phyloP scores from a whole-genome alignment of 2,888 invertebrate species.

The Cotesia congregata region DNA sequence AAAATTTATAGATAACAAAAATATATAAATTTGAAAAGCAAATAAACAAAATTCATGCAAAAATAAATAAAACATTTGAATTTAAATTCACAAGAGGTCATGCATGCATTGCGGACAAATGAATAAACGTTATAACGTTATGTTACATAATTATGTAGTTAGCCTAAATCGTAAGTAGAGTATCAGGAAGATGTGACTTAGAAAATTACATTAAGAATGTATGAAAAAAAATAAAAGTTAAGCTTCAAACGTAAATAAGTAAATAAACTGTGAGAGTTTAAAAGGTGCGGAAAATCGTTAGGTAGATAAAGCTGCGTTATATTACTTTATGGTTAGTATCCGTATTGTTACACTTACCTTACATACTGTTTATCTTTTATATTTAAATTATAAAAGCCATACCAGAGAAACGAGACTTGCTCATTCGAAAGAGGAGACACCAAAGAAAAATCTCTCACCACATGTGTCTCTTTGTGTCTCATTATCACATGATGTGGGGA shows the following conservation, averaged over 20 bases:
- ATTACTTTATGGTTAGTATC: slow-evolving; percentile 12
- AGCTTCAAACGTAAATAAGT: slow-evolving; percentile 1
- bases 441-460: slow-evolving; percentile 13
- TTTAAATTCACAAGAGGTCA: background rate
- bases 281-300: slow-evolving; percentile 16
- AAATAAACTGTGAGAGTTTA: slow-evolving; percentile 3
- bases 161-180: background rate
- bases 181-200: background rate
- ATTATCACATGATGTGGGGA: slow-evolving; percentile 23
- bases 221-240: background rate
- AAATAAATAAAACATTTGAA: background rate
- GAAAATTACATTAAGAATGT: background rate
- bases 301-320: slow-evolving; percentile 1
- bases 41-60: background rate
- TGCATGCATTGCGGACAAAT: background rate
- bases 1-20: background rate
- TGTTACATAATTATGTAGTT: background rate
- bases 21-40: background rate
- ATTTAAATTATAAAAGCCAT: background rate
- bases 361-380: background rate
- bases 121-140: background rate
- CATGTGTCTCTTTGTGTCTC: slow-evolving; percentile 34
- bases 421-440: slow-evolving; percentile 8
- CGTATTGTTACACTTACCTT: slow-evolving; percentile 22
- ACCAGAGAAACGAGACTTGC: background rate